A percentile compares a stretch with the other conserved stretches of the same genome.
These are phyloP conservation scores for Rhea pennata DNA, from an alignment of 2,113 vertebrate species.

Conservation along the genomic window DNA sequence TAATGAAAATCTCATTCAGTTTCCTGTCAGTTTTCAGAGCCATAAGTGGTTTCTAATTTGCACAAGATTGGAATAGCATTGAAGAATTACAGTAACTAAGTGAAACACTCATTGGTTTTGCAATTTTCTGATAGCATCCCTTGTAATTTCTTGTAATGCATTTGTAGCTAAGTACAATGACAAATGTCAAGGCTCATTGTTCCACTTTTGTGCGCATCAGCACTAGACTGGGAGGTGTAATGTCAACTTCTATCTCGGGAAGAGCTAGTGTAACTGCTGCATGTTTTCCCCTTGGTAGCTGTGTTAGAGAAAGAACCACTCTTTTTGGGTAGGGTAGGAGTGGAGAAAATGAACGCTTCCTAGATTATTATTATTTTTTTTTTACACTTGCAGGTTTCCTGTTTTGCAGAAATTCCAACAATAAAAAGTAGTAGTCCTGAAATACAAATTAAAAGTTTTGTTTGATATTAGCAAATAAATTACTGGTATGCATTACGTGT, in stretches of 20 bases:
- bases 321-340: not conserved
- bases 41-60: slow-evolving; percentile 81
- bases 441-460: not conserved
- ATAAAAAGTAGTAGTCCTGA: not conserved
- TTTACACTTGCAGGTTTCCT: not conserved
- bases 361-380: not conserved
- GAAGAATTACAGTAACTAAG: slow-evolving; percentile 83
- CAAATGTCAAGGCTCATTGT: slow-evolving; percentile 65
- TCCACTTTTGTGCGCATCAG: slow-evolving; percentile 13
- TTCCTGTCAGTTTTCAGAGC: slow-evolving; percentile 73
- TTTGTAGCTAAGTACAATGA: slow-evolving; percentile 63
- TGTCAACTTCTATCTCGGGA: slow-evolving; percentile 32
- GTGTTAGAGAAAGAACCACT: not conserved
- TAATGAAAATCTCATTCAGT: slow-evolving; percentile 76
- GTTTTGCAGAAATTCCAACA: not conserved
- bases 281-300: slow-evolving; percentile 5
- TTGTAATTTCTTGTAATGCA: slow-evolving; percentile 79
- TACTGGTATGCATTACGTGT: not conserved
- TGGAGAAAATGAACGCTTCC: not conserved
- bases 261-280: not conserved
- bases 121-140: slow-evolving; percentile 82
- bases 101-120: slow-evolving; percentile 77
- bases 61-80: slow-evolving; percentile 75
- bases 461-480: not conserved
- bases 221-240: not conserved